Conservation (phyloP, 2,113 vertebrate species). For the Oryzias celebensis region DNA sequence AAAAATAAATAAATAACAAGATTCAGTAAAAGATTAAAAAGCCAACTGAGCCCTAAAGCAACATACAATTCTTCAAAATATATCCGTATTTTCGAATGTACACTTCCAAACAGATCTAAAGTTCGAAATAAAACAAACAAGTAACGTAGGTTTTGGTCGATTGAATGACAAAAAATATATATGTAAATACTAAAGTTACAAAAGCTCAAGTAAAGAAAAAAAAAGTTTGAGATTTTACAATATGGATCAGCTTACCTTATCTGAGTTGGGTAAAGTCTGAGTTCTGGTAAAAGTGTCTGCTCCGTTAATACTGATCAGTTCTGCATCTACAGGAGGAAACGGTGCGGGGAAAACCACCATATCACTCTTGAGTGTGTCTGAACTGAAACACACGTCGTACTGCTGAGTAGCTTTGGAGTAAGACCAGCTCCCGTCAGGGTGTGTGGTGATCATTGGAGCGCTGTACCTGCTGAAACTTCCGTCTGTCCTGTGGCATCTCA, state of each 20-base stretch:
- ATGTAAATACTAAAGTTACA: no score
- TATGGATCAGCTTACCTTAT: conserved; percentile 49
- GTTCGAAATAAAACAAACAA: no score
- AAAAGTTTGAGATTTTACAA: no score
- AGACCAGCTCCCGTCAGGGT: conserved; percentile 1
- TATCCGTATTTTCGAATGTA: no score
- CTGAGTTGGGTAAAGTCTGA: conserved; percentile 60
- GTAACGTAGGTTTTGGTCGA: no score
- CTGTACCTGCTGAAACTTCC: not conserved
- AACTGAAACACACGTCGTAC: conserved; percentile 65
- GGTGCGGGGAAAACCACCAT: conserved; percentile 40
- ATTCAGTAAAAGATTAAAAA: no score
- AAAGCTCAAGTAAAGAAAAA: no score
- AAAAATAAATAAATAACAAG: no score
- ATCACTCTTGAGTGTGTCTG: conserved; percentile 56
- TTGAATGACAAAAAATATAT: no score
- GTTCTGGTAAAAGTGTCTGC: conserved; percentile 50
- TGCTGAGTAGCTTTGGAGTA: conserved; percentile 17
- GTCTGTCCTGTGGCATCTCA: not conserved
- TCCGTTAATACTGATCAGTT: conserved; percentile 51
- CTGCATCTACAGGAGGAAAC: conserved; percentile 37
- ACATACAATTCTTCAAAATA: no score
- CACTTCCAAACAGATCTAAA: no score
- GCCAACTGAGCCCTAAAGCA: no score
- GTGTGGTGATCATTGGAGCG: not conserved